phyloP scores from a whole-genome alignment of 2,888 invertebrate genomes.

The Drosophila subsilvestris region DNA sequence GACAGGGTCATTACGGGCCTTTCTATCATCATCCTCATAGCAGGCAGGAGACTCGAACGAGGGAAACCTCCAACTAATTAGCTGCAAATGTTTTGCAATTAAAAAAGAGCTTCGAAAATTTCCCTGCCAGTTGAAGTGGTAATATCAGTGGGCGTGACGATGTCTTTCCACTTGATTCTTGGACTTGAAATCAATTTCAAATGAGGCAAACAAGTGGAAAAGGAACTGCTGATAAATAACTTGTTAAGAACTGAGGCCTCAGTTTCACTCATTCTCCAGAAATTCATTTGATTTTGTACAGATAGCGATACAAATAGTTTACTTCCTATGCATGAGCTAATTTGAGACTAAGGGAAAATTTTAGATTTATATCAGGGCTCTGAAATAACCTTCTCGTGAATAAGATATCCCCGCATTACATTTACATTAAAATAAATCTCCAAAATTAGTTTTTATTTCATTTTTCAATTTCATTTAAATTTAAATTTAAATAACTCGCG shows the following conservation, averaged over 20 bases:
- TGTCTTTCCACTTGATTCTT: constrained; percentile 22
- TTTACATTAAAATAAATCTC: no score
- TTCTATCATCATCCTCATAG: not conserved
- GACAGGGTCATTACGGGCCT: constrained; percentile 50
- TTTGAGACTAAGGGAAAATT: no score
- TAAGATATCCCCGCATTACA: no score
- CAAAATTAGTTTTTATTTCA: constrained; percentile 1
- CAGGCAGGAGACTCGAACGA: not conserved
- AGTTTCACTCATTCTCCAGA: not conserved
- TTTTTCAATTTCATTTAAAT: constrained; percentile 6
- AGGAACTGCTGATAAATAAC: constrained; percentile 36
- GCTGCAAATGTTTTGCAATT: constrained; percentile 60
- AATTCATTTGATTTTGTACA: not conserved
- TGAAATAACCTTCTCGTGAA: no score
- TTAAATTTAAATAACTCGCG: not conserved
- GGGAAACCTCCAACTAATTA: constrained; percentile 55
- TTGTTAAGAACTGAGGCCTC: not conserved
- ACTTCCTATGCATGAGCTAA: not conserved
- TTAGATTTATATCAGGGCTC: no score
- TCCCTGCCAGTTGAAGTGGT: constrained; percentile 36
- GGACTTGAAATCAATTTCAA: constrained; percentile 29
- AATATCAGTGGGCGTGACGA: constrained; percentile 28
- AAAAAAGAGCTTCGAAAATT: constrained; percentile 49
- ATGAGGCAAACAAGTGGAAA: constrained; percentile 37
- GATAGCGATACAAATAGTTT: not conserved